These are phyloP conservation scores for Erebia palarica DNA, from an alignment of 2,888 invertebrate species.

Conservation along the genomic window DNA sequence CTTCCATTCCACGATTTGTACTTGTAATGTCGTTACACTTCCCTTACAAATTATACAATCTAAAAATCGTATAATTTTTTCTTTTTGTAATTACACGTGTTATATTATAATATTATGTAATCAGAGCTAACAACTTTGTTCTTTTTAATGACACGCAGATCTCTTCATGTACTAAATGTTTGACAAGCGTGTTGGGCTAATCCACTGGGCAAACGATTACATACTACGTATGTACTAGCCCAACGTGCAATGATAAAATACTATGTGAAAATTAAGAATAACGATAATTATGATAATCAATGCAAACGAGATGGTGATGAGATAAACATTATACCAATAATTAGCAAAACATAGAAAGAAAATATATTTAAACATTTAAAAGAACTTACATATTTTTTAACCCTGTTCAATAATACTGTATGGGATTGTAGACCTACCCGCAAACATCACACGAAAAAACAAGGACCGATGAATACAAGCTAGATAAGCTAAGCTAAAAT, in stretches of 20 bases:
- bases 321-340: no score
- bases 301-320: no score
- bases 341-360: no score
- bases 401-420: not conserved
- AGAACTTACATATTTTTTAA: not conserved
- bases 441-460: not conserved
- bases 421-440: not conserved
- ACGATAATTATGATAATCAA: no score
- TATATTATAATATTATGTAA: constrained; percentile 16
- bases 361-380: no score
- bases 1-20: constrained; percentile 59
- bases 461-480: not conserved
- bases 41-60: constrained; percentile 63
- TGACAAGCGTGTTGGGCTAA: not conserved
- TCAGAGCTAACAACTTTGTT: constrained; percentile 7
- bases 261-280: no score
- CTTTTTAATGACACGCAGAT: not conserved
- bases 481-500: not conserved
- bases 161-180: not conserved
- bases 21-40: constrained; percentile 51
- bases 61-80: constrained; percentile 57
- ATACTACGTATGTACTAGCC: no score
- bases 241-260: no score
- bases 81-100: constrained; percentile 57
- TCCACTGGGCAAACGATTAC: not conserved